phyloP scores from a whole-genome alignment of 2,797 vertebrate species.

The Coreius guichenoti region DNA sequence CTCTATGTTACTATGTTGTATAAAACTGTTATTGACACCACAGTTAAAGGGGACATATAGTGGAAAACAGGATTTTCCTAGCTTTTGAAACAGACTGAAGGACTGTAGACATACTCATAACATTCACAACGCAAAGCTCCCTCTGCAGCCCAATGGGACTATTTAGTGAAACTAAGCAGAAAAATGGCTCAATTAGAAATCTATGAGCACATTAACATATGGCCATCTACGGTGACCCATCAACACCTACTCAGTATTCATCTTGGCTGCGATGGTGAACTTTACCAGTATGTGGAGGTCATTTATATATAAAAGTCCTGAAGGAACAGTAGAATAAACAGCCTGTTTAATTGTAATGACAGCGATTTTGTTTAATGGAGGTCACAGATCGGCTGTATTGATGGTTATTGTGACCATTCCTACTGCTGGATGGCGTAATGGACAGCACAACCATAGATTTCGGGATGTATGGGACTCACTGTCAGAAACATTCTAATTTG shows the following conservation, averaged over 20 bases:
- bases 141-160: not conserved
- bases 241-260: not conserved
- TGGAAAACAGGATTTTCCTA: not conserved
- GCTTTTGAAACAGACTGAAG: not conserved
- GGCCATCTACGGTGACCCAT: not conserved
- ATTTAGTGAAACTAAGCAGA: constrained; percentile 2
- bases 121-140: not conserved
- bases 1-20: not conserved
- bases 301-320: constrained; percentile 7
- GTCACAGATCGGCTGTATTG: not conserved
- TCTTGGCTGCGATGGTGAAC: not conserved
- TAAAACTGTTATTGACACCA: not conserved
- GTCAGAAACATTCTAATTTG: no score
- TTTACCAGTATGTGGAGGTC: not conserved
- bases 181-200: not conserved
- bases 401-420: not conserved
- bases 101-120: constrained; percentile 1
- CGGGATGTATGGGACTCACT: no score
- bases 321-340: not conserved
- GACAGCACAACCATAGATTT: not conserved
- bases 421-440: not conserved
- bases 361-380: not conserved
- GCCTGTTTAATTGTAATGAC: not conserved
- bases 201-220: constrained; percentile 1
- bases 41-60: not conserved